phyloP scores from a whole-genome alignment of 2,113 vertebrate species.

The Pterocles burchelli region DNA sequence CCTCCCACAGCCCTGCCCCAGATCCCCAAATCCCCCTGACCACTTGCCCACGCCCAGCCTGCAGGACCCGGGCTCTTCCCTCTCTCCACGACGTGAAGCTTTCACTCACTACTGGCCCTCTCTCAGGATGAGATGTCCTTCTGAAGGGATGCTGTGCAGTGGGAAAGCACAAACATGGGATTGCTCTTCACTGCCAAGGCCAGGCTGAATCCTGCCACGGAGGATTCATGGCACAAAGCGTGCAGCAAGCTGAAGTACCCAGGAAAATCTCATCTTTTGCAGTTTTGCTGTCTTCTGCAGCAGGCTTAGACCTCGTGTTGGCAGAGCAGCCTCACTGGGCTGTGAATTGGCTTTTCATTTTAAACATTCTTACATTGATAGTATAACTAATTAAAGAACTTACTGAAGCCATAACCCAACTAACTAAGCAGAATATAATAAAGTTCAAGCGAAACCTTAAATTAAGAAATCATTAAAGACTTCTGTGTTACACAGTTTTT shows the following conservation, averaged over 20 bases:
- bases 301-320: accelerated
- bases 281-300: neutral
- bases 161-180: neutral
- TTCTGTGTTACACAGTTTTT: neutral
- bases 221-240: accelerated
- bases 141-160: neutral
- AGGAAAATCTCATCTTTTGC: neutral
- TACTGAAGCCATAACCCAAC: neutral
- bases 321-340: neutral
- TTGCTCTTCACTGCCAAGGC: neutral
- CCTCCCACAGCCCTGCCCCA: neutral
- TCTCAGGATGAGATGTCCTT: neutral
- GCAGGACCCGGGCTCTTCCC: neutral
- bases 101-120: neutral
- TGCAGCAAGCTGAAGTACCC: neutral
- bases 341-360: neutral
- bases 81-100: neutral
- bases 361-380: neutral
- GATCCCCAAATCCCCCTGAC: accelerated
- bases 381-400: constrained; percentile 13
- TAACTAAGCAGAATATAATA: neutral
- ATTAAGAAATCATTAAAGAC: neutral
- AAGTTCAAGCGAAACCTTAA: neutral
- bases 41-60: accelerated
- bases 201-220: accelerated